Evolutionary conservation across 2,888 invertebrate genomes (phyloP), one percentile per base, ranked within the genome.

Genomic region (Dascillus cervinus): DNA sequence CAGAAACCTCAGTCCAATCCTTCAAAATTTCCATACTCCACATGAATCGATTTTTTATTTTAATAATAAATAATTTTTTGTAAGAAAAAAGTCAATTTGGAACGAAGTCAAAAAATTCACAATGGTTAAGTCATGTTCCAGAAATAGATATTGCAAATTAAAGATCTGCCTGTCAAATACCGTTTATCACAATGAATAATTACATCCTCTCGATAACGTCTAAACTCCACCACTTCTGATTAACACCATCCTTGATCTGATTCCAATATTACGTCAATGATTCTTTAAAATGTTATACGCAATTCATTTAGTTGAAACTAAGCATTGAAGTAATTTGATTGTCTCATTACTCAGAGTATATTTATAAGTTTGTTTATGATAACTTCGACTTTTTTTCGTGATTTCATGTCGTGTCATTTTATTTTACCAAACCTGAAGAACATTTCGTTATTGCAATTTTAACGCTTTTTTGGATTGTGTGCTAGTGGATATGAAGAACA

Each of bases 231-330:
- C 12, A 20, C 29, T 38, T 40, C 42, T 37, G 37, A 43, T 44
- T 45, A 32, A 43, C 43, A 37, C 33, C 17, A 32, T 43, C 40
- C 41, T 41, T 44, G 44, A 44, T 45, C 46, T 39, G 46, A 44
- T 39, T 43, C 37, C 31, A 27, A 27, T 34, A 43, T 50, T 49
- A 44, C 47, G 51, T 49, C 51, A 49, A 48, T 43, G 11, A 17
- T 4, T 17, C 17, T 17, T 17, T 8, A 17, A 17, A 17, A 8
- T 17, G 8, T 17, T 17, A 17, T 17, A 17, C 17, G 17, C 17
- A 17, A 17, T 17, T 17, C 8, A 17, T 17, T 17, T 17, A 17
- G 17, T 17, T 17, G 17, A 6, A 8, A 17, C 17, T 4, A 17
- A 8, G 5, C 4, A 17, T 17, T 17, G 17, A 17, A 17, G 4